Conservation (phyloP, 1,140 invertebrate genomes). For the Heterodera schachtii region DNA sequence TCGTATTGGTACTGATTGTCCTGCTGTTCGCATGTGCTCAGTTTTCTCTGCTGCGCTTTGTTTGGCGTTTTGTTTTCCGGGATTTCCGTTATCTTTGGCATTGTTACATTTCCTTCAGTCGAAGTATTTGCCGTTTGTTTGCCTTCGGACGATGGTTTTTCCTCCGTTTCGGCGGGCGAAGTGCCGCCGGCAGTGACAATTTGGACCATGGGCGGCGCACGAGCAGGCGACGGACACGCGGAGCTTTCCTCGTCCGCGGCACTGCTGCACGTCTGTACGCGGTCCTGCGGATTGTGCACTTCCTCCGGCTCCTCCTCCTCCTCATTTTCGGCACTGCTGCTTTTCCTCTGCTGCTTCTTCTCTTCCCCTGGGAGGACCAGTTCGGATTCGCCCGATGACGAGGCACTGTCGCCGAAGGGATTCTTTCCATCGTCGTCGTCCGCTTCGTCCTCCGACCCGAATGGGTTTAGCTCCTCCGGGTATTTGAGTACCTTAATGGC, state of each 20-base stretch:
- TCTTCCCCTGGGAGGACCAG: not conserved
- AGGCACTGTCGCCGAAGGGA: constrained; percentile 16
- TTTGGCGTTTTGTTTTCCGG: not conserved
- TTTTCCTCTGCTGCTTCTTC: constrained; percentile 4
- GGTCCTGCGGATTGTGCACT: constrained; percentile 16
- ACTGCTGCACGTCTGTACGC: constrained; percentile 3
- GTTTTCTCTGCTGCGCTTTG: not conserved
- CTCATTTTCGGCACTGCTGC: not conserved
- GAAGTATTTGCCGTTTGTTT: not conserved
- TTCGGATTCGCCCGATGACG: not conserved
- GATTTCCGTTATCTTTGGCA: not conserved
- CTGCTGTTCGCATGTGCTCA: not conserved
- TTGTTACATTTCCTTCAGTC: not conserved
- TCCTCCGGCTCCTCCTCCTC: not conserved
- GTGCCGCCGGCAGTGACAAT: not conserved
- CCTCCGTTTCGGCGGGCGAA: not conserved
- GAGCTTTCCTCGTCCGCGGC: not conserved
- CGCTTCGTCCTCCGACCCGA: constrained; percentile 24
- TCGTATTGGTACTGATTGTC: not conserved
- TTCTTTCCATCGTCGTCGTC: constrained; percentile 13
- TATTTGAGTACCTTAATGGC: constrained; percentile 3
- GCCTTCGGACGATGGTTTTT: not conserved
- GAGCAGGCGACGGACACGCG: constrained; percentile 1
- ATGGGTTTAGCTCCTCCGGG: constrained; percentile 23
- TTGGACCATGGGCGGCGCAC: not conserved